These are phyloP conservation scores for Zaprionus obscuricornis DNA, from an alignment of 2,888 invertebrate genomes.

Conservation along the genomic window DNA sequence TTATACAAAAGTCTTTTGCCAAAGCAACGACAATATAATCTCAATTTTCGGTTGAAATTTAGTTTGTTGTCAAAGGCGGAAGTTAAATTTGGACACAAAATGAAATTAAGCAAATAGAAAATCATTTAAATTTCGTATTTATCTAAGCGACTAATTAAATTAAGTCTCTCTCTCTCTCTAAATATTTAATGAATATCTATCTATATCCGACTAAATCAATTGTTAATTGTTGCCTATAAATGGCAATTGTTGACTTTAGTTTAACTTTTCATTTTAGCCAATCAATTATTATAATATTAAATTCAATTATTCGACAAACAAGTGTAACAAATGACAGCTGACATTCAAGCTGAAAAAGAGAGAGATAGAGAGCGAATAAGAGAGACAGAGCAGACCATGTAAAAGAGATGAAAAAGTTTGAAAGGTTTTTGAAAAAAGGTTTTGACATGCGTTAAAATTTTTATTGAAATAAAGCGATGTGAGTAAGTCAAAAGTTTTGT, in stretches of 20 bases:
- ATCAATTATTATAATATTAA: too few relatives aligned
- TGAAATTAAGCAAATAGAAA: conserved; percentile 46
- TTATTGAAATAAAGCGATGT: conserved; percentile 45
- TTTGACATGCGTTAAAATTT: conserved; percentile 36
- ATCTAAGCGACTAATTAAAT: conserved; percentile 31
- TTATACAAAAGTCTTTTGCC: too few relatives aligned
- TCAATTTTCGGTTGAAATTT: conserved; percentile 9
- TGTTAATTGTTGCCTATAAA: too few relatives aligned
- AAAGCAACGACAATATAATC: conserved; percentile 25
- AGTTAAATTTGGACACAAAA: conserved; percentile 36
- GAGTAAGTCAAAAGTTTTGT: conserved; percentile 24
- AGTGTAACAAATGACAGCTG: too few relatives aligned
- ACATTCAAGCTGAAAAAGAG: too few relatives aligned
- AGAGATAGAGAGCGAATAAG: too few relatives aligned
- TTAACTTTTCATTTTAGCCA: too few relatives aligned
- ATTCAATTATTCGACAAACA: too few relatives aligned
- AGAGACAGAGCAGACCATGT: too few relatives aligned
- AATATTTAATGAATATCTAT: conserved; percentile 28
- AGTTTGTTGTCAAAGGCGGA: conserved; percentile 34
- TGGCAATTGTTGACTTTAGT: background rate
- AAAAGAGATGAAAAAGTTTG: conserved; percentile 1
- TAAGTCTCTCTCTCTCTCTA: too few relatives aligned
- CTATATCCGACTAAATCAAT: conserved; percentile 1
- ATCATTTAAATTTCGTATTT: conserved; percentile 20
- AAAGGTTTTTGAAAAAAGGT: background rate